Evolutionary conservation across 2,797 vertebrate species (phyloP).

Genomic region (Sebastes cheni): DNA sequence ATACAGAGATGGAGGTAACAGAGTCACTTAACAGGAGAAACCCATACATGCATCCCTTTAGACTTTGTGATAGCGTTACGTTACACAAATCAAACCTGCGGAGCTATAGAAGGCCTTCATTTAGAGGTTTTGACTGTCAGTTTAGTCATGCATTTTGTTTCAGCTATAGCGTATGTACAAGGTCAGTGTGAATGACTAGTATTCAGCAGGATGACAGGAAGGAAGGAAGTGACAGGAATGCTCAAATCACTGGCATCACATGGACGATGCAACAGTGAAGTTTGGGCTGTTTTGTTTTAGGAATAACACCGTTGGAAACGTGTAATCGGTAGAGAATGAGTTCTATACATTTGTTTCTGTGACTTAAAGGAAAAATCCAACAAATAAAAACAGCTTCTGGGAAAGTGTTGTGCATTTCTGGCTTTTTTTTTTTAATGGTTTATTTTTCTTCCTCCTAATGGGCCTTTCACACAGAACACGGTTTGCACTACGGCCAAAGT

Average conservation of each 20-base stretch:
- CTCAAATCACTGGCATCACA: conserved; percentile 16
- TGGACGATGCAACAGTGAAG: conserved; percentile 12
- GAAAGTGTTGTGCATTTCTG: background rate
- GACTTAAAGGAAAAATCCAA: conserved; percentile 65
- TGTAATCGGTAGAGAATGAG: conserved; percentile 11
- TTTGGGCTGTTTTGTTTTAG: conserved; percentile 35
- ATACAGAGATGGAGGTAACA: conserved; percentile 71
- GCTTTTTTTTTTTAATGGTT: background rate
- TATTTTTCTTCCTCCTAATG: background rate
- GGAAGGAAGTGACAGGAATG: conserved; percentile 26
- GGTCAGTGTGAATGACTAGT: conserved; percentile 60
- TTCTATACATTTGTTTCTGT: conserved; percentile 48
- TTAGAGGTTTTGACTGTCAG: conserved; percentile 66
- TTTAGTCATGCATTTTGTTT: conserved; percentile 80
- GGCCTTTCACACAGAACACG: too few relatives aligned
- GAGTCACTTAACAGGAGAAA: conserved; percentile 69
- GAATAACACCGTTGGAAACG: conserved; percentile 32
- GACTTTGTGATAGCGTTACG: conserved; percentile 62
- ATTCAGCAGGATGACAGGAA: conserved; percentile 48
- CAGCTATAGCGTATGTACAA: conserved; percentile 82
- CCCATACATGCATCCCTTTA: conserved; percentile 78
- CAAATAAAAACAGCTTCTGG: background rate
- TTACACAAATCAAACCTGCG: conserved; percentile 74
- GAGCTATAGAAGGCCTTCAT: conserved; percentile 74
- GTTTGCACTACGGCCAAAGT: too few relatives aligned